These are phyloP conservation scores for Matsumurasca onukii DNA, from an alignment of 1,140 invertebrate genomes.

Conservation along the genomic window DNA sequence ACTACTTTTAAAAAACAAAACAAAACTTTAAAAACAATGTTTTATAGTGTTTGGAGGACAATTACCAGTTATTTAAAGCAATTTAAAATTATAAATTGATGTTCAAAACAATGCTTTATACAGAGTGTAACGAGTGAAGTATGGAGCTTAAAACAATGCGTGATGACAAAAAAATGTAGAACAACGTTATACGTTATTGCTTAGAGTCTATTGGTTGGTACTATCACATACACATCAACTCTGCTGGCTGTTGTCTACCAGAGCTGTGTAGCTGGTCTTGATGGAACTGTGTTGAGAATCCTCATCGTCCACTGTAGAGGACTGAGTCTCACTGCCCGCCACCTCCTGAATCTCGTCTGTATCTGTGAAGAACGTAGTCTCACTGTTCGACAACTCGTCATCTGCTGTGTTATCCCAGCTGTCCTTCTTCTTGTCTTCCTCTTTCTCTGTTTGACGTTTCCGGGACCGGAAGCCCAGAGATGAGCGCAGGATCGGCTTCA, in stretches of 20 bases:
- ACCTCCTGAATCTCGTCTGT: background rate
- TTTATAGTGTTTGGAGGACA: too few relatives aligned
- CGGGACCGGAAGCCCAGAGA: slow-evolving; percentile 34
- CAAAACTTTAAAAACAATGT: too few relatives aligned
- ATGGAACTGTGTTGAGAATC: slow-evolving; percentile 13
- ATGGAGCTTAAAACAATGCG: too few relatives aligned
- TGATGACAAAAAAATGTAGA: too few relatives aligned
- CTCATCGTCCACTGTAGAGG: background rate
- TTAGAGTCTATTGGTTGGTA: too few relatives aligned
- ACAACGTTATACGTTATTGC: too few relatives aligned
- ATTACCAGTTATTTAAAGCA: too few relatives aligned
- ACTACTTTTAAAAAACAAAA: too few relatives aligned
- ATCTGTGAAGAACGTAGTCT: slow-evolving; percentile 16
- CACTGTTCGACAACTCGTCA: background rate
- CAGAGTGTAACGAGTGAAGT: too few relatives aligned
- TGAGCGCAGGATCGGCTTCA: slow-evolving; percentile 37
- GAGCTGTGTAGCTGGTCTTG: slow-evolving; percentile 24
- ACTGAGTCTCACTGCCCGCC: background rate
- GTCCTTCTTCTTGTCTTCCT: slow-evolving; percentile 12
- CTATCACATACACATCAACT: too few relatives aligned
- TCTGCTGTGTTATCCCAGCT: background rate
- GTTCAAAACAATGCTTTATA: too few relatives aligned
- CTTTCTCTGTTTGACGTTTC: slow-evolving; percentile 33
- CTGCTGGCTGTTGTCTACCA: slow-evolving; percentile 28
- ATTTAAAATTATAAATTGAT: too few relatives aligned